phyloP scores from a whole-genome alignment of 2,888 invertebrate species.

The Sarcophaga subvicina region DNA sequence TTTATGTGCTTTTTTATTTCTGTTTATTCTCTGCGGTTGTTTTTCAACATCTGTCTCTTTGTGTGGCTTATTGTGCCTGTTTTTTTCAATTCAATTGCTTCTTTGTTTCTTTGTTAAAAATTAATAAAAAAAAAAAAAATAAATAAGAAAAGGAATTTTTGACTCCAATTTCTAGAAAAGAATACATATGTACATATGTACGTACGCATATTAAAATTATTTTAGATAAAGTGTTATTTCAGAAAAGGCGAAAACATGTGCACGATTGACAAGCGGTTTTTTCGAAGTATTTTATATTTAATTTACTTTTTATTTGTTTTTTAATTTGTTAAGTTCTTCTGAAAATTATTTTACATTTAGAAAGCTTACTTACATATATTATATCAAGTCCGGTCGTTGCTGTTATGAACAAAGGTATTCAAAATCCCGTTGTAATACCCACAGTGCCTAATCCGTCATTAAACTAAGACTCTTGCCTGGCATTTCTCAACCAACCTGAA shows the following conservation, averaged over 20 bases:
- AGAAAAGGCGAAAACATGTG: constrained; percentile 32
- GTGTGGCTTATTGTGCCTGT: constrained; percentile 5
- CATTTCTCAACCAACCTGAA: too few relatives aligned
- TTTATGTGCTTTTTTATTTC: constrained; percentile 44
- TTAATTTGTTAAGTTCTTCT: too few relatives aligned
- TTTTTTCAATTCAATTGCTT: not conserved
- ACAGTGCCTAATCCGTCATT: too few relatives aligned
- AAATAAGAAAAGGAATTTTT: too few relatives aligned
- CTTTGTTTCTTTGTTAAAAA: not conserved
- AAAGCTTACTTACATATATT: too few relatives aligned
- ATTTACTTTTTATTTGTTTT: too few relatives aligned
- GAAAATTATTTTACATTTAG: too few relatives aligned
- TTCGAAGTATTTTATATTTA: not conserved
- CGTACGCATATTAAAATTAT: not conserved
- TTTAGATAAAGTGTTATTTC: constrained; percentile 14
- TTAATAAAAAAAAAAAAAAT: not conserved
- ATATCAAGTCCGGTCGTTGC: too few relatives aligned
- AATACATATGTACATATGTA: not conserved
- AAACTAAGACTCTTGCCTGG: too few relatives aligned
- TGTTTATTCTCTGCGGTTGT: constrained; percentile 49
- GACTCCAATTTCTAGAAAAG: too few relatives aligned
- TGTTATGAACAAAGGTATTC: too few relatives aligned
- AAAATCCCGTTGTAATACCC: too few relatives aligned
- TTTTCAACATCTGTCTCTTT: constrained; percentile 58
- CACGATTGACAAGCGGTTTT: constrained; percentile 41